Percentiles rank a stretch among this genome's conserved stretches.
Conservation (phyloP, 2,888 invertebrate species). For the Sinohyriopsis cumingii region DNA sequence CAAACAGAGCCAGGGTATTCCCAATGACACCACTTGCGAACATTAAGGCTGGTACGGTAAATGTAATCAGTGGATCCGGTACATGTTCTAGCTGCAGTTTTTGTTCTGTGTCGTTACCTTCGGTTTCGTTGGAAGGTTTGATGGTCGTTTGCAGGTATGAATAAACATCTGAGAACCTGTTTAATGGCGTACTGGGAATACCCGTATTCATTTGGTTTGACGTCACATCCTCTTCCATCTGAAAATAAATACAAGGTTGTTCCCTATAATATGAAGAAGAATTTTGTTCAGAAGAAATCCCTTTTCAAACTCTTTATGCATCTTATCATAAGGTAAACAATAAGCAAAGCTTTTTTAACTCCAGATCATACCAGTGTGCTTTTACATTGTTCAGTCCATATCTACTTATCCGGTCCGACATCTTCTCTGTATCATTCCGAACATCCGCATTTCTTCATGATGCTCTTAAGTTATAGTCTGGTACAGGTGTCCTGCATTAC, state of each 20-base stretch:
- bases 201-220: background rate
- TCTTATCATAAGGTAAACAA: no score
- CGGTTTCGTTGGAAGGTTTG: conserved; percentile 3
- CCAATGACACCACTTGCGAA: conserved; percentile 60
- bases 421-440: no score
- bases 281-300: no score
- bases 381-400: no score
- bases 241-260: background rate
- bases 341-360: no score
- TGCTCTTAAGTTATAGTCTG: no score
- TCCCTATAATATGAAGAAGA: background rate
- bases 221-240: background rate
- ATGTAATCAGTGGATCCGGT: conserved; percentile 20
- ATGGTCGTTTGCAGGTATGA: conserved; percentile 1
- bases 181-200: background rate
- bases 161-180: background rate
- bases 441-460: no score
- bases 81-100: background rate
- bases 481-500: no score
- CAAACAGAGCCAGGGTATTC: conserved; percentile 65
- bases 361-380: no score
- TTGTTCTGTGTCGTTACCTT: background rate
- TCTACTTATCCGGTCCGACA: no score
- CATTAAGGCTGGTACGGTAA: conserved; percentile 48
- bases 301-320: no score